Base-by-base conservation (phyloP, 2,113 vertebrate species). In the Megaptera novaeangliae region DNA sequence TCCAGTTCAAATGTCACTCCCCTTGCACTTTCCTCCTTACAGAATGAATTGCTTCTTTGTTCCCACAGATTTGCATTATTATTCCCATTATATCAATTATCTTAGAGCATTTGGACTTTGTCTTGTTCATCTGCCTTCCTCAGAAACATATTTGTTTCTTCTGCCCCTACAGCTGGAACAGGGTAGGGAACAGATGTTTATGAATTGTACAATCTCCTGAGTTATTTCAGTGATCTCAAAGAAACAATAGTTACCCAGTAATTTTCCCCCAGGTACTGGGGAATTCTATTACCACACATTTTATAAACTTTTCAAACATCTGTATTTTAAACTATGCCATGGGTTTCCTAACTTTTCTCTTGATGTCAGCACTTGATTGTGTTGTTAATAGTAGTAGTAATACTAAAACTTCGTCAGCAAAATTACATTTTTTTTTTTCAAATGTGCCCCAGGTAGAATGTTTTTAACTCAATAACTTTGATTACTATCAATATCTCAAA, bases 161-260 rank as follows among this genome's bases (percentile, higher is more conserved):
- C 87, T 97, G 59, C 31, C n/a, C 29, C 64, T 69, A 57, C 36
- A 91, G 57, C 34, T 44, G 36, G 78, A 55, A 91, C 3, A 80
- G 46, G 39, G 39, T 41, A 41, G 39, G 39, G 39, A 5, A 41
- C 8, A 69, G 61, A 44, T 80, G 10, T 36, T 80, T 44, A 78
- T 55, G 21, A 85, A 78, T n/a, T 52, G 61, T 83, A 91, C n/a
- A 72, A 31, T 72, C 36, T 82, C 44, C 31, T 86, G 44, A 85
- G 31, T 88, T 90, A 80, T 66, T 88, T 96, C 71, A 81, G 81
- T 82, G 36, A 55, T 81, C 39, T 85, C 82, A 85, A 95, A 93
- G 49, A 95, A 95, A 69, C 25, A 46, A 61, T n/a, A 46, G 29
- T 94, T 71, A 88, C 20, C 9, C 57, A 64, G 89, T 46, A 59